Evolutionary conservation across 2,113 vertebrate species (phyloP).

Genomic region (Camelus bactrianus): DNA sequence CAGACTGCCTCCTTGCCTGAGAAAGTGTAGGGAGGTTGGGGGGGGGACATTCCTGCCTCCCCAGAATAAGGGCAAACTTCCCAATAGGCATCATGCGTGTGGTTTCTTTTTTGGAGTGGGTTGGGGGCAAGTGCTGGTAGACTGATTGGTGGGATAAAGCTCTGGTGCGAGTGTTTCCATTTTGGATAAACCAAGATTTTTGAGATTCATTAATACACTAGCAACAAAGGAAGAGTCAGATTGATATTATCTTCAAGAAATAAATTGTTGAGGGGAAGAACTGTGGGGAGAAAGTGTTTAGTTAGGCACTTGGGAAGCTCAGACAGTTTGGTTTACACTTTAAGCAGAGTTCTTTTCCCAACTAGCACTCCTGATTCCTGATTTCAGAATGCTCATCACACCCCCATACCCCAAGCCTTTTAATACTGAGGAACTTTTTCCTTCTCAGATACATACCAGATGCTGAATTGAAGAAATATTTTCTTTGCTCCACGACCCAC

Average conservation of each 20-base stretch:
- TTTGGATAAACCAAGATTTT: conserved; percentile 14
- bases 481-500: conserved; percentile 24
- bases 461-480: conserved; percentile 15
- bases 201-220: not conserved
- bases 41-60: not conserved
- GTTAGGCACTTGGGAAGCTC: not conserved
- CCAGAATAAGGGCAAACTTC: not conserved
- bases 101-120: not conserved
- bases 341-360: not conserved
- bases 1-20: not conserved
- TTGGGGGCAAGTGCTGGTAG: too few species aligned
- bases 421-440: not conserved
- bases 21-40: not conserved
- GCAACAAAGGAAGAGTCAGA: not conserved
- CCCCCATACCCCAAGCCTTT: not conserved
- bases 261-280: not conserved
- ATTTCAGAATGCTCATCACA: not conserved
- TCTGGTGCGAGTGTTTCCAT: not conserved
- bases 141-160: not conserved
- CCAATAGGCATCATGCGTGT: fast-evolving
- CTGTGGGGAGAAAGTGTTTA: not conserved
- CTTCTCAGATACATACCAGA: not conserved
- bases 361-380: not conserved
- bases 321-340: not conserved
- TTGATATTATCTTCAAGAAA: not conserved